phyloP scores from a whole-genome alignment of 2,888 invertebrate species.

The Lamellibrachia columna region DNA sequence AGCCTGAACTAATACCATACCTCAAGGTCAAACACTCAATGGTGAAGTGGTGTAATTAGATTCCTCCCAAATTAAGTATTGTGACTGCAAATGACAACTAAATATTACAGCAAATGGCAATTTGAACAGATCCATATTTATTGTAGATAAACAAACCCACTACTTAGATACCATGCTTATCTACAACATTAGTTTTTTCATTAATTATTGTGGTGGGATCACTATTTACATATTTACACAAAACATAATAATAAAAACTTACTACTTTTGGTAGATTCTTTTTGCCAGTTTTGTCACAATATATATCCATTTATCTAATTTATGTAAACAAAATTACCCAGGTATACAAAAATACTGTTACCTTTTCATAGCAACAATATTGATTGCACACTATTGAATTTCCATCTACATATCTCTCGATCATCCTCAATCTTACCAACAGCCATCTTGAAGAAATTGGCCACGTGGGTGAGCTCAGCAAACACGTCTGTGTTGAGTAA shows the following conservation, averaged over 20 bases:
- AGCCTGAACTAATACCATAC: too few relatives aligned
- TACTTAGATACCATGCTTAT: neutral
- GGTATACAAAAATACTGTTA: neutral
- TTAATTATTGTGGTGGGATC: neutral
- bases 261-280: too few relatives aligned
- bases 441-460: slow-evolving; percentile 73
- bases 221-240: neutral
- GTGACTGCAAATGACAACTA: neutral
- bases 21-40: neutral
- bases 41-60: neutral
- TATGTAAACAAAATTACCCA: neutral
- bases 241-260: too few relatives aligned
- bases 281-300: neutral
- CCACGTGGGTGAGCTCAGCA: slow-evolving; percentile 73
- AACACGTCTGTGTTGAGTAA: slow-evolving; percentile 73
- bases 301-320: neutral
- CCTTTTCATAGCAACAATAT: neutral
- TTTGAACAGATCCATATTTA: neutral
- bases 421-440: slow-evolving; percentile 62
- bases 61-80: neutral
- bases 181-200: too few relatives aligned
- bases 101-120: neutral
- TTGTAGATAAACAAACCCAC: neutral
- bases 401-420: neutral
- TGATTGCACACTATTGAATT: neutral